Base-by-base conservation (phyloP, 2,888 invertebrate genomes). In the Cecidostiba fungosa region DNA sequence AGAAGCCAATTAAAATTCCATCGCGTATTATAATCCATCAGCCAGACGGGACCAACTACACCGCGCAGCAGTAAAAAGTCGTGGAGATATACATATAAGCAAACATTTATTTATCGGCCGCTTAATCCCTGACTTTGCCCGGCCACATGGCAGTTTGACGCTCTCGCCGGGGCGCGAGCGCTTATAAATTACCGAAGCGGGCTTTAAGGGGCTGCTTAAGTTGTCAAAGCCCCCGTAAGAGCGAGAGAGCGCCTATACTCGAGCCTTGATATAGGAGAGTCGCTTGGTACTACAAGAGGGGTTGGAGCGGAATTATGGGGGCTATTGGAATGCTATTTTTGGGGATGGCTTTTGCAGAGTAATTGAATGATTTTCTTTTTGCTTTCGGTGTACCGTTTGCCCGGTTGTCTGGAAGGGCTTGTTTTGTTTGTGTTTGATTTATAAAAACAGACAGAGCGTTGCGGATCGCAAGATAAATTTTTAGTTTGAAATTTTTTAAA, bases 91-190 rank as follows among this genome's bases (percentile, higher is more conserved):
- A 29, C 0, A 14, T 23, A 16, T 87, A 83, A 3, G 2, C n/a
- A 59, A 59, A 59, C 54, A 91, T 92, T 93, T 93, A 93, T 93
- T 93, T 93, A 93, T 93, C 92, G 89, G 89, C 77, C 91, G 90
- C 89, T 90, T 93, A 93, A 93, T 93, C 93, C 93, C 91, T 92
- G 93, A 93, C 91, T 92, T 91, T 90, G 90, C 89, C 90, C 89
- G 59, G 91, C 92, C 93, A 92, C 93, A 92, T 92, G 92, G 92
- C 92, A 91, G 91, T 91, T 91, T 90, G 90, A 91, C 90, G 90
- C 89, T 91, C 90, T 90, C 90, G 91, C 86, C 83, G 91, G 90
- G 89, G 89, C 89, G 82, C 89, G 87, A 89, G 86, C 87, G 87
- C 91, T 92, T 92, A 93, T 93, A 93, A 93, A 93, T 93, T 93